Evolutionary conservation across 1,140 invertebrate genomes (phyloP), one percentile per base, ranked within the genome.

Genomic region (Anastatus disparis): DNA sequence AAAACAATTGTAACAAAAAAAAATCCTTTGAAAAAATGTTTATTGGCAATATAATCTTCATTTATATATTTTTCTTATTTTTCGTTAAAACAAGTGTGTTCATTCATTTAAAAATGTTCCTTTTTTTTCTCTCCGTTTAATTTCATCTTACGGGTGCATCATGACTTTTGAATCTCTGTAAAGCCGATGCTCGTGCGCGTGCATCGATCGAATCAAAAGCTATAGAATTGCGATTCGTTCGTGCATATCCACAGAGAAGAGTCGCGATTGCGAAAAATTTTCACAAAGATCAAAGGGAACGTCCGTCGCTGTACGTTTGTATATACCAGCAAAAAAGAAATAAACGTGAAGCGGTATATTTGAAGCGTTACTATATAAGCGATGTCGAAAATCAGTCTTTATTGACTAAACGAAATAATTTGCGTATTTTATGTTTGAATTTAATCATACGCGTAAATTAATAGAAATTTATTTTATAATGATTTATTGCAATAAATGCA

Each of bases 201-300:
- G 42, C 59, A 3, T 48, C 50, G 17, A 67, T 67, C 52, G 50
- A 20, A 44, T 66, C 63, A 12, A n/a, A 15, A 6, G 3, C 17
- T 9, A 10, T 17, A 15, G 3, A 10, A n/a, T 42, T 42, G 56
- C 35, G 56, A 42, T 20, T 40, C 13, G 38, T 12, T 42, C 52
- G 27, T 31, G 17, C 52, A 55, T 13, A 31, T 13, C 20, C 56
- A 15, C 31, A 26, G n/a, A n/a, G n/a, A n/a, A n/a, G n/a, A n/a
- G n/a, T n/a, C 24, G 35, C 20, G 50, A 52, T 67, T 67, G 64
- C 64, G 64, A 67, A 67, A 67, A 67, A 24, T 56, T 17, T n/a
- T n/a, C 64, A 2, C 40, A 1, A 42, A 67, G 64, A 67, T 67
- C 64, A 67, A 67, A 67, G 48, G 64, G 27, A 56, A 27, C 53